Percentiles rank a stretch among this genome's conserved stretches.
Evolutionary conservation across 2,113 vertebrate species (phyloP).

Genomic region (Hiodon alosoides): DNA sequence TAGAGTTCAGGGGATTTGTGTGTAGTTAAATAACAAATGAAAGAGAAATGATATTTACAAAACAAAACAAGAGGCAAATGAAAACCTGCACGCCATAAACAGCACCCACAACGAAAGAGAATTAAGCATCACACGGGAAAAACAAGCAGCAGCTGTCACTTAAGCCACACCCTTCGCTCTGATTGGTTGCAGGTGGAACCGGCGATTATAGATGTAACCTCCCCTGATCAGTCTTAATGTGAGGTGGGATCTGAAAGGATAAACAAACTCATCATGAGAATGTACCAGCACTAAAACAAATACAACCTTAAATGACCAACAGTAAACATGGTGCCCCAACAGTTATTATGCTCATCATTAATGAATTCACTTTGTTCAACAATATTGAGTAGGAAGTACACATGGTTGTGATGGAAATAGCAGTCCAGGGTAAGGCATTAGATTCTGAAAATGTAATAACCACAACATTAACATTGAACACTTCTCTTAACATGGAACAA

Average conservation of each 20-base stretch:
- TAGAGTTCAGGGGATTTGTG: too few species aligned
- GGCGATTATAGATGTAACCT: constrained; percentile 42
- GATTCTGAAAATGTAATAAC: neutral
- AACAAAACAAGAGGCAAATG: too few species aligned
- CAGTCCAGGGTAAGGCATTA: neutral
- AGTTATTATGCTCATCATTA: neutral
- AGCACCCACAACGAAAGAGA: neutral
- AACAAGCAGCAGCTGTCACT: neutral
- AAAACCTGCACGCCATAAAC: too few species aligned
- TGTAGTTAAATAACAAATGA: too few species aligned
- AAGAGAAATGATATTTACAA: too few species aligned
- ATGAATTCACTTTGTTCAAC: neutral
- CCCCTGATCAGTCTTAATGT: constrained; percentile 45
- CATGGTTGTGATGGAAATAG: neutral
- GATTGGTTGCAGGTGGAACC: constrained; percentile 20
- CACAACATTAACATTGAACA: constrained; percentile 1
- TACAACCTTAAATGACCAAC: neutral
- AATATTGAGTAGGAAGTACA: neutral
- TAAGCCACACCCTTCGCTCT: neutral
- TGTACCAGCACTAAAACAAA: neutral
- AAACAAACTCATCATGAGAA: neutral
- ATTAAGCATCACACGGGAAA: neutral
- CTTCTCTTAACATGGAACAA: neutral
- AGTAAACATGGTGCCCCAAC: neutral
- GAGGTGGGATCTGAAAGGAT: constrained; percentile 44